A percentile compares a stretch with the other conserved stretches of the same genome.
Evolutionary conservation across 37 sponge, comb jelly and placozoan species (phyloP).

Genomic region (Halichondria panicea): DNA sequence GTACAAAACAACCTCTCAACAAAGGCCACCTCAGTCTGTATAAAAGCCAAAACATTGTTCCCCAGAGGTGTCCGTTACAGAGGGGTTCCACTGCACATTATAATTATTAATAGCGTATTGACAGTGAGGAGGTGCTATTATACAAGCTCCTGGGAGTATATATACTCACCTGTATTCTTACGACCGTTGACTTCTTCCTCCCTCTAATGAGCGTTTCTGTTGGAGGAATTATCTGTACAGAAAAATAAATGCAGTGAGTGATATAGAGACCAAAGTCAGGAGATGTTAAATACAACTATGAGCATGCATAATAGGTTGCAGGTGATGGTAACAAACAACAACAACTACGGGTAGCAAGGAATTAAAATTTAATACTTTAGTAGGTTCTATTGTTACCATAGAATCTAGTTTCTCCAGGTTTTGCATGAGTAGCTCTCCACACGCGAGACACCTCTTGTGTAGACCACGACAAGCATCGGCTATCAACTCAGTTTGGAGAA

Average conservation of each 20-base stretch:
- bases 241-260: no score
- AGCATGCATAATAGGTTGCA: not conserved
- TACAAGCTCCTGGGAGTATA: no score
- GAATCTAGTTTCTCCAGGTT: conserved; percentile 42
- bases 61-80: no score
- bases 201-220: conserved; percentile 3
- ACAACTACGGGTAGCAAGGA: not conserved
- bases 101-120: no score
- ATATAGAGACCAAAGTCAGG: no score
- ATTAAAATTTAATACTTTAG: not conserved
- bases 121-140: no score
- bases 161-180: conserved; percentile 5
- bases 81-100: no score
- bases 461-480: conserved; percentile 32
- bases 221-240: not conserved
- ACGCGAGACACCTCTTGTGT: conserved; percentile 31
- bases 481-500: conserved; percentile 33
- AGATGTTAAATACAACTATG: not conserved
- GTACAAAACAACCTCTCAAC: no score
- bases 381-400: conserved; percentile 1
- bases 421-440: conserved; percentile 43
- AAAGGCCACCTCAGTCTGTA: no score
- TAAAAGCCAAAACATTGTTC: no score
- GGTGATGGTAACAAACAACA: not conserved
- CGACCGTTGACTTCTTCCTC: conserved; percentile 3